Base-by-base conservation (phyloP, 1,140 invertebrate species). In the Leguminivora glycinivorella region DNA sequence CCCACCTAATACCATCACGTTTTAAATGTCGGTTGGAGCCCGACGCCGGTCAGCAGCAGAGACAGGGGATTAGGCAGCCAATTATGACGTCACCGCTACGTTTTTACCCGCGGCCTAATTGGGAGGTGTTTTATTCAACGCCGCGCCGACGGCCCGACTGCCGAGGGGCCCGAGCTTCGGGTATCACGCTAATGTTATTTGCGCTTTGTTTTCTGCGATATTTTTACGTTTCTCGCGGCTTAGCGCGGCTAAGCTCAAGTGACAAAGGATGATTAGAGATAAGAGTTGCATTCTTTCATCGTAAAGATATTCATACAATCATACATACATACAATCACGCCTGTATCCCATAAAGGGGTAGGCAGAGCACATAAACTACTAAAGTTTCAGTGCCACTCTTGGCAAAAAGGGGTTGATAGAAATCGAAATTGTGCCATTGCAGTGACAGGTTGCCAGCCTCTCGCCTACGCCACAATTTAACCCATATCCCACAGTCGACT, bases 41-140 rank as follows among this genome's bases (percentile, higher is more conserved):
- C n/a, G 22, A 52, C 47, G 47, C 9, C 47, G 47, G 47, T 3
- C 17, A 7, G 10, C 9, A 22, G 47, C n/a, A 19, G 47, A 31
- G 26, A 9, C 26, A 25, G 40, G n/a, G 22, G 29, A 63, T 63
- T 31, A 63, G n/a, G 58, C 12, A 29, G 25, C 26, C 58, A 34
- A 31, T 63, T 31, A 63, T 63, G 58, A 31, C 58, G 26, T 63
- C 58, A 17, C 58, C 58, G 58, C 26, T 60, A 26, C 56, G 25
- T 63, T 63, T 63, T 63, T 63, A 63, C 34, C 26, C 58, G 25
- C 24, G 47, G 17, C 4, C 58, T 63, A 63, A 63, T 63, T 63
- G 25, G 4, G 58, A 63, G 14, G 31, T 63, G 19, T 63, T 29
- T 63, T 63, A 63, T 29, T 52, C 47, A n/a, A n/a, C 14, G 14